Conservation (phyloP, 2,113 vertebrate genomes). For the Ariopsis seemanni region DNA sequence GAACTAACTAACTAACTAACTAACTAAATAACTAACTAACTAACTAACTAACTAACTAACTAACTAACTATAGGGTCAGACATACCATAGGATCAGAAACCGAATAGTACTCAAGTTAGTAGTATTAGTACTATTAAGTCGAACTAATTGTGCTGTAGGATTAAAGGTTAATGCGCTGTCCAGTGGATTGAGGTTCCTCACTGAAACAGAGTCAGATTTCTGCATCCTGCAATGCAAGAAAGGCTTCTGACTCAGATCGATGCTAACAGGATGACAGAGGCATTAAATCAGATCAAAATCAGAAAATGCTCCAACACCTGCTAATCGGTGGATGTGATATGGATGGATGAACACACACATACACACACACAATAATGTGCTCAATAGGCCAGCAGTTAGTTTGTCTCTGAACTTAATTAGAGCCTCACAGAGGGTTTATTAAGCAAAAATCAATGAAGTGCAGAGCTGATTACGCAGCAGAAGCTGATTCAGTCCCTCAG, state of each 20-base stretch:
- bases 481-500: constrained; percentile 18
- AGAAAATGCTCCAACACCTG: neutral
- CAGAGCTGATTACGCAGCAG: neutral
- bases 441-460: constrained; percentile 1
- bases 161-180: neutral
- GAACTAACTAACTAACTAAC: too few species aligned
- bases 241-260: neutral
- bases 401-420: constrained; percentile 9
- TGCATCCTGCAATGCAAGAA: neutral
- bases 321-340: neutral
- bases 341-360: neutral
- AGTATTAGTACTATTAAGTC: neutral
- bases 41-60: too few species aligned
- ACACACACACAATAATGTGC: neutral
- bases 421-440: neutral
- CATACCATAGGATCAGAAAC: neutral
- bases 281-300: constrained; percentile 14
- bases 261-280: constrained; percentile 6
- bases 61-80: neutral
- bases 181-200: neutral
- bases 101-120: neutral
- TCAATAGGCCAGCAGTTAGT: neutral
- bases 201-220: neutral
- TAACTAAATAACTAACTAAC: too few species aligned
- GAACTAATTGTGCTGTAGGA: neutral